Conservation (phyloP, 2,888 invertebrate genomes). For the Penaeus monodon region DNA sequence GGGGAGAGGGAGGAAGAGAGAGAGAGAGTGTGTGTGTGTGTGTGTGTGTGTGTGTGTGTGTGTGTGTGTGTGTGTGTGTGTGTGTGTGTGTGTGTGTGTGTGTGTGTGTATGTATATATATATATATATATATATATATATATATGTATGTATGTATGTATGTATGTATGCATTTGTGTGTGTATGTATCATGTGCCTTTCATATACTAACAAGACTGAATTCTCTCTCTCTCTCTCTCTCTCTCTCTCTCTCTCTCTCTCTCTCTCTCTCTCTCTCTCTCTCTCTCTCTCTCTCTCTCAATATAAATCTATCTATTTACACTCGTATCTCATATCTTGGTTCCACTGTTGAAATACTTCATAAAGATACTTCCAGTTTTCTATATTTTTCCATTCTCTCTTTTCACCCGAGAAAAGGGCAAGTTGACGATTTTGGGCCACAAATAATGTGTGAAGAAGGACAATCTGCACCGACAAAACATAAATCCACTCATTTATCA, state of each 20-base stretch:
- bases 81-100: not conserved
- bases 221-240: not conserved
- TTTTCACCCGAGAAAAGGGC: not conserved
- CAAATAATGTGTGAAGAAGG: too few species aligned
- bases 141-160: not conserved
- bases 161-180: not conserved
- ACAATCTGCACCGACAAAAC: not conserved
- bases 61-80: not conserved
- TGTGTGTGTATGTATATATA: not conserved
- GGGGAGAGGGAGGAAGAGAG: too few species aligned
- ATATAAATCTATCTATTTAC: not conserved
- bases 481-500: constrained; percentile 8
- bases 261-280: not conserved
- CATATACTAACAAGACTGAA: too few species aligned
- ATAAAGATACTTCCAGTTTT: too few species aligned
- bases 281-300: not conserved
- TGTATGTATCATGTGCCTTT: not conserved
- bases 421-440: too few species aligned
- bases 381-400: not conserved
- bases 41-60: not conserved
- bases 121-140: not conserved
- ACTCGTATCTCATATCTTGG: not conserved
- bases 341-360: too few species aligned
- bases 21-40: too few species aligned
- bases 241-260: not conserved